A percentile compares a stretch with the other conserved stretches of the same genome.
Evolutionary conservation across 2,113 vertebrate genomes (phyloP).

Genomic region (Trematocara zebra): DNA sequence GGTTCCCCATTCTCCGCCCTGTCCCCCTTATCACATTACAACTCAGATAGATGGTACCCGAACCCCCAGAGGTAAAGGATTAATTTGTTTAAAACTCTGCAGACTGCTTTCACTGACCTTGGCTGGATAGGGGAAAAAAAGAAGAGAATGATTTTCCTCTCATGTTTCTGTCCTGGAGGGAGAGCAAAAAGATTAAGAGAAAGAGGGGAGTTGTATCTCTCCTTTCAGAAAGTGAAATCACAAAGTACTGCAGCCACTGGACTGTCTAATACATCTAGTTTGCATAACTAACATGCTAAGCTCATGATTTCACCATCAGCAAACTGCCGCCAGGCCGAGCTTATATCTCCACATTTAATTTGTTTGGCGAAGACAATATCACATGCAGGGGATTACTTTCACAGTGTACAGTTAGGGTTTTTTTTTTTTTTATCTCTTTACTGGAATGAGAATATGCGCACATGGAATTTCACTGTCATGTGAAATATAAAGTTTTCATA

Average conservation of each 20-base stretch:
- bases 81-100: slow-evolving; percentile 68
- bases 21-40: slow-evolving; percentile 67
- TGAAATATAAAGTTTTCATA: neutral
- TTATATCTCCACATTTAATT: neutral
- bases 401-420: neutral
- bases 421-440: neutral
- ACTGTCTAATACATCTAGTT: neutral
- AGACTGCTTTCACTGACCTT: slow-evolving; percentile 61
- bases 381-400: neutral
- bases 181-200: slow-evolving; percentile 29
- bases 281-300: slow-evolving; percentile 8
- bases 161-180: neutral
- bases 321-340: neutral
- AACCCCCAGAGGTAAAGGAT: slow-evolving; percentile 64
- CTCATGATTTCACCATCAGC: neutral
- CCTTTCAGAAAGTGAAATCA: slow-evolving; percentile 13
- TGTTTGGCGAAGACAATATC: neutral
- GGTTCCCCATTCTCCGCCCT: slow-evolving; percentile 32
- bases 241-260: neutral
- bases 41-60: slow-evolving; percentile 54
- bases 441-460: neutral
- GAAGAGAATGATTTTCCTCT: neutral
- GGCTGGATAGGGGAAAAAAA: neutral
- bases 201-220: slow-evolving; percentile 10
- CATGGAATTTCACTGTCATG: neutral